A percentile compares a stretch with the other conserved stretches of the same genome.
phyloP scores from a whole-genome alignment of 2,113 vertebrate genomes.

The Gyps fulvus region DNA sequence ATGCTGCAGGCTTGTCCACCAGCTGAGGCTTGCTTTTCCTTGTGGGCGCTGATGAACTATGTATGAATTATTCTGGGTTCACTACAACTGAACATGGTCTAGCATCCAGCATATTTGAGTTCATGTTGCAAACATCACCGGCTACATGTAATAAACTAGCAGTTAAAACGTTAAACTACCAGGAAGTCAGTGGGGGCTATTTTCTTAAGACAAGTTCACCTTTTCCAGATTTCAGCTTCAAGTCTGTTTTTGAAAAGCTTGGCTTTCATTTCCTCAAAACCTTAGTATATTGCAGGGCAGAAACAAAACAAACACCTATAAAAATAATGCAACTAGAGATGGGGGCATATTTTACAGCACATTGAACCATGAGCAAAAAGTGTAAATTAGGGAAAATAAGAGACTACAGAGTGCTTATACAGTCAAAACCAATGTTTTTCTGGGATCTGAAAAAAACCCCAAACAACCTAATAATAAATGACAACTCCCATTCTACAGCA shows the following conservation, averaged over 20 bases:
- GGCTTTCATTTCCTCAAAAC: background rate
- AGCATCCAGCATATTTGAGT: background rate
- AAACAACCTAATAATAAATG: conserved; percentile 60
- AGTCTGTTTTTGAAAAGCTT: background rate
- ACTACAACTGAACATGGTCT: background rate
- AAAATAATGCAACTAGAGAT: background rate
- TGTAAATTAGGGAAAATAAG: conserved; percentile 18
- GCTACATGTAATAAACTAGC: background rate
- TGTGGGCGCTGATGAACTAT: background rate
- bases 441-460: background rate
- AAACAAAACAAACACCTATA: background rate
- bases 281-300: background rate
- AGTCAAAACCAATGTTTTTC: conserved; percentile 51
- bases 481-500: conserved; percentile 67
- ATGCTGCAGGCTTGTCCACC: background rate
- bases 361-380: background rate
- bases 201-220: background rate
- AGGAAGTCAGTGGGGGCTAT: background rate
- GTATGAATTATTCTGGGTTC: background rate
- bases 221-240: background rate
- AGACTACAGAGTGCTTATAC: background rate
- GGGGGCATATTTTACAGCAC: background rate
- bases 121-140: background rate
- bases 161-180: background rate
- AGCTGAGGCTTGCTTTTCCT: background rate